A percentile compares a stretch with the other conserved stretches of the same genome.
These are phyloP conservation scores for Asbolus verrucosus DNA, from an alignment of 1,140 invertebrate species.

Conservation along the genomic window DNA sequence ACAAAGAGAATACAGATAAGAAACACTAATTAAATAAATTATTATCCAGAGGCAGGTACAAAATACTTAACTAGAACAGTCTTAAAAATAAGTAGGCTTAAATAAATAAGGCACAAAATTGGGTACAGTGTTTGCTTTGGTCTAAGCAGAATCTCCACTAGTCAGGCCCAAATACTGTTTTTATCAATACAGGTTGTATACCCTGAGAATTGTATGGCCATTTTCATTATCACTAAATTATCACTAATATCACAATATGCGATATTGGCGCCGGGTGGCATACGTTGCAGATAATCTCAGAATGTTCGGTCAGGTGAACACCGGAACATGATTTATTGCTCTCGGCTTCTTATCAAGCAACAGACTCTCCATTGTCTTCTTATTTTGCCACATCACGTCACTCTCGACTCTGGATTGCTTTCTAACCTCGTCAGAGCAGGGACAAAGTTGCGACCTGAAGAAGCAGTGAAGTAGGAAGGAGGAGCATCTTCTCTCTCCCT, in stretches of 20 bases:
- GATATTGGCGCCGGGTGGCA: neutral
- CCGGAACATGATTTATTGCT: constrained; percentile 23
- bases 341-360: constrained; percentile 24
- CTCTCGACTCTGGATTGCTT: constrained; percentile 14
- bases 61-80: constrained; percentile 12
- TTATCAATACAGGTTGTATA: no score
- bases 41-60: constrained; percentile 29
- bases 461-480: constrained; percentile 23
- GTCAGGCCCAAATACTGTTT: no score
- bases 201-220: no score
- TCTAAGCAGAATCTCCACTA: no score
- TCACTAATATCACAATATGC: constrained; percentile 28
- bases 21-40: constrained; percentile 29
- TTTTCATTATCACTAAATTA: constrained; percentile 13
- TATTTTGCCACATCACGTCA: constrained; percentile 11
- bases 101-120: constrained; percentile 25
- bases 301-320: neutral
- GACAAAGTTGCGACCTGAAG: constrained; percentile 1
- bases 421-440: neutral
- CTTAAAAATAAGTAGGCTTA: constrained; percentile 12
- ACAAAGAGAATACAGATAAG: constrained; percentile 13
- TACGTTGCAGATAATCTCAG: constrained; percentile 4
- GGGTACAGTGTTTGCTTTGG: constrained; percentile 3
- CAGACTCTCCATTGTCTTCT: constrained; percentile 10
- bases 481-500: constrained; percentile 44